Conservation (phyloP, 2,113 vertebrate genomes). For the Albula goreensis region DNA sequence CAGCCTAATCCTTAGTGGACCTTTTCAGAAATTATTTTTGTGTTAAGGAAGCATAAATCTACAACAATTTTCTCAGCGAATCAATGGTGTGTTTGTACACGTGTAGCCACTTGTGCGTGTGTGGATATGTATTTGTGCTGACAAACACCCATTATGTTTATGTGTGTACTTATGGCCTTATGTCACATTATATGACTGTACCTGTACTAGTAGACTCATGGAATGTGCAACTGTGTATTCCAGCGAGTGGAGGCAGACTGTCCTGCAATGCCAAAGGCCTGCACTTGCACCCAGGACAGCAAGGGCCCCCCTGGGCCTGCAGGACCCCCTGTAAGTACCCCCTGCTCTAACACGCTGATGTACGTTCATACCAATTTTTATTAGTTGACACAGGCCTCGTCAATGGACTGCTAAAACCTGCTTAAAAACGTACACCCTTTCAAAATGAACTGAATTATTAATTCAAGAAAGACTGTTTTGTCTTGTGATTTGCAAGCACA, state of each 20-base stretch:
- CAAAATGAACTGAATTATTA: background rate
- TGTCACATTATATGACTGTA: background rate
- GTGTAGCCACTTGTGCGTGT: background rate
- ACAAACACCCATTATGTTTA: background rate
- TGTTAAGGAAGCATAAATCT: background rate
- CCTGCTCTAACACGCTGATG: background rate
- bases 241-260: slow-evolving; percentile 92
- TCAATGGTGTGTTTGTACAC: no score
- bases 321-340: slow-evolving; percentile 83
- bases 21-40: background rate
- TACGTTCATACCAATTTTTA: background rate
- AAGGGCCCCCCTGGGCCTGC: slow-evolving; percentile 84
- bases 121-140: background rate
- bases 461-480: background rate
- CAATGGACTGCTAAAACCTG: background rate
- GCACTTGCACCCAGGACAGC: slow-evolving; percentile 89
- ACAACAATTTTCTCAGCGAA: background rate
- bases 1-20: background rate
- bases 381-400: background rate
- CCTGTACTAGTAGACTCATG: background rate
- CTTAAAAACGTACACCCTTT: background rate
- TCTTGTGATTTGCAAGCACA: background rate
- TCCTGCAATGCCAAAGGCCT: slow-evolving; percentile 86
- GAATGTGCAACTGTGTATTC: slow-evolving; percentile 34
- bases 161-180: background rate